Conservation (phyloP, 2,797 vertebrate species). For the Cuculus canorus region DNA sequence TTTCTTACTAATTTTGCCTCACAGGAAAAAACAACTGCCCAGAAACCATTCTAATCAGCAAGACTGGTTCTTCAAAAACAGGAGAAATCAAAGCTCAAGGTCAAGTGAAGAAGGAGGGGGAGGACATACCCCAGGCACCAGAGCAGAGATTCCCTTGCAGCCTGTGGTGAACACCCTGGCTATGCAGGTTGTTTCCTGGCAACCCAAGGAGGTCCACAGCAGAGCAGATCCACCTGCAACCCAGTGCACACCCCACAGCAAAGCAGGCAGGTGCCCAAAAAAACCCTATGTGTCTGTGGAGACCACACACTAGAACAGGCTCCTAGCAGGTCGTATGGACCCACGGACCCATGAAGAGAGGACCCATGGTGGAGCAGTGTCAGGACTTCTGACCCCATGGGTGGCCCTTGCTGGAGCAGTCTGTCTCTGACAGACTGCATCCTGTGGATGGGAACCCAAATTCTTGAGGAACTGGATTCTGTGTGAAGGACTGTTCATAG, state of each 20-base stretch:
- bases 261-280: not conserved
- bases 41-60: not conserved
- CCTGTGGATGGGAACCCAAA: not conserved
- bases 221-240: not conserved
- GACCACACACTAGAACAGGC: rapidly evolving
- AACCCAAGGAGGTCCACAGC: rapidly evolving
- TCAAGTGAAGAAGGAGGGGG: not conserved
- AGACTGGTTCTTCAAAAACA: not conserved
- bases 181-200: not conserved
- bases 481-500: not conserved
- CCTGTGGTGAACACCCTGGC: rapidly evolving
- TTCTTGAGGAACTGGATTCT: not conserved
- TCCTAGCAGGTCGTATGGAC: not conserved
- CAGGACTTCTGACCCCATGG: too few species aligned
- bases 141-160: not conserved
- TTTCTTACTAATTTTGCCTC: not conserved
- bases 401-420: too few species aligned
- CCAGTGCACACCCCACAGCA: rapidly evolving
- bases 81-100: not conserved
- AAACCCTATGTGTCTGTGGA: not conserved
- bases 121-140: rapidly evolving
- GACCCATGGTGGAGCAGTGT: not conserved
- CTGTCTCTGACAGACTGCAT: too few species aligned
- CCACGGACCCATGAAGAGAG: not conserved
- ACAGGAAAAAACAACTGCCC: not conserved